Evolutionary conservation across 92 coral and sea anemone species (phyloP).

Genomic region (Phenganax subtilis): DNA sequence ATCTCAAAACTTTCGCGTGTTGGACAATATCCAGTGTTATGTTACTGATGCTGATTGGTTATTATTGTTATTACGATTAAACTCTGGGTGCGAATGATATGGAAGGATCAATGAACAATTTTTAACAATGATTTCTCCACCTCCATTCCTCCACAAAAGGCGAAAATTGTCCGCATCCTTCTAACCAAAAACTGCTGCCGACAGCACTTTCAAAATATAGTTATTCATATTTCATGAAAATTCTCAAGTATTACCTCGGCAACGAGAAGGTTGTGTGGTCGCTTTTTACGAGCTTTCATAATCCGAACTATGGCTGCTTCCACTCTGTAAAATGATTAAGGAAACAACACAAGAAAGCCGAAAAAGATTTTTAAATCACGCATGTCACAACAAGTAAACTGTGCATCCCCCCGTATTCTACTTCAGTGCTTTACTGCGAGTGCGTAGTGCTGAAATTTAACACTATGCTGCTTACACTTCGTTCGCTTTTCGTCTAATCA

Average conservation of each 20-base stretch:
- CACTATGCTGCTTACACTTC: no score
- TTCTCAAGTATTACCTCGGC: conserved; percentile 62
- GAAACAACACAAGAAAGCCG: conserved; percentile 12
- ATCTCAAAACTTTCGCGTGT: background rate
- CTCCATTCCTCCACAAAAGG: no score
- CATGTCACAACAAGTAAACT: background rate
- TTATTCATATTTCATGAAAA: no score
- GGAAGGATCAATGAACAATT: no score
- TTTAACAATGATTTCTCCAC: no score
- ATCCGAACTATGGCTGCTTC: conserved; percentile 96
- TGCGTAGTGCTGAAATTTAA: no score
- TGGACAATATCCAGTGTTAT: background rate
- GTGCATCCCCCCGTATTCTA: background rate
- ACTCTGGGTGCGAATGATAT: no score
- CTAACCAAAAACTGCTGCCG: no score
- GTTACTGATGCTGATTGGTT: background rate
- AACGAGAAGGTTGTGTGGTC: conserved; percentile 69
- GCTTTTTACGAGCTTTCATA: conserved; percentile 96
- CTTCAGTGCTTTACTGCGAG: background rate
- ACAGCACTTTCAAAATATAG: background rate
- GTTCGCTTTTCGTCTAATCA: no score
- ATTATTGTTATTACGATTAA: no score
- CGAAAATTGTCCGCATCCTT: no score
- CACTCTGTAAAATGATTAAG: conserved; percentile 45
- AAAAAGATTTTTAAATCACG: background rate